Conservation (phyloP, 2,113 vertebrate genomes). For the Lathamus discolor region DNA sequence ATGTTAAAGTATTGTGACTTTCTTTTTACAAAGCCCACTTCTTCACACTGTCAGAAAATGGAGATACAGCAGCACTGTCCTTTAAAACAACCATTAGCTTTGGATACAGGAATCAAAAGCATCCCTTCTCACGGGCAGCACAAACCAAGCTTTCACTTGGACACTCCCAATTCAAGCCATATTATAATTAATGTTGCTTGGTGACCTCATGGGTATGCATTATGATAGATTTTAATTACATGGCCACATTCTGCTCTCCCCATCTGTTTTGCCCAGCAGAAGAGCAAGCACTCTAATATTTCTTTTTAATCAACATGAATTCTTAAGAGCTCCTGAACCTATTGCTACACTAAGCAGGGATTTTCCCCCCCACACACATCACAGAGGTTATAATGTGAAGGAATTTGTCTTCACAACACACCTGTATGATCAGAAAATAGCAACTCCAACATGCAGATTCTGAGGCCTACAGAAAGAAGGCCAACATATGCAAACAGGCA, state of each 20-base stretch:
- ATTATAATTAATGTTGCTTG: not conserved
- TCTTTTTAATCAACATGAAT: constrained; percentile 29
- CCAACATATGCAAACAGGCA: not conserved
- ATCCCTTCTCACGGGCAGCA: not conserved
- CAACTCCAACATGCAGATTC: not conserved
- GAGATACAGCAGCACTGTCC: not conserved
- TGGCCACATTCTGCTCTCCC: constrained; percentile 17
- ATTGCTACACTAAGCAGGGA: not conserved
- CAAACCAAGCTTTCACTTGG: not conserved
- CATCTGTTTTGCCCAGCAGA: constrained; percentile 41
- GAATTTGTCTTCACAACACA: not conserved
- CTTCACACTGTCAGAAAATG: not conserved
- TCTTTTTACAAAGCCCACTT: not conserved
- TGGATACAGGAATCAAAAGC: not conserved
- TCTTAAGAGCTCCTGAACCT: not conserved
- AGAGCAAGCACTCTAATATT: not conserved
- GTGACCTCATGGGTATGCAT: not conserved
- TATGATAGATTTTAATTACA: constrained; percentile 38
- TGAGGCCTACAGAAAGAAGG: not conserved
- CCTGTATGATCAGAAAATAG: not conserved
- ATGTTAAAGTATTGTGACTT: not conserved
- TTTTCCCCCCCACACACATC: rapidly evolving
- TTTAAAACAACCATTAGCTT: not conserved
- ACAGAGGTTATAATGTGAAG: not conserved
- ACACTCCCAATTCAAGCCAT: not conserved